Evolutionary conservation across 2,888 invertebrate genomes (phyloP), one percentile per base, ranked within the genome.

Genomic region (Eucriotettix oculatus): DNA sequence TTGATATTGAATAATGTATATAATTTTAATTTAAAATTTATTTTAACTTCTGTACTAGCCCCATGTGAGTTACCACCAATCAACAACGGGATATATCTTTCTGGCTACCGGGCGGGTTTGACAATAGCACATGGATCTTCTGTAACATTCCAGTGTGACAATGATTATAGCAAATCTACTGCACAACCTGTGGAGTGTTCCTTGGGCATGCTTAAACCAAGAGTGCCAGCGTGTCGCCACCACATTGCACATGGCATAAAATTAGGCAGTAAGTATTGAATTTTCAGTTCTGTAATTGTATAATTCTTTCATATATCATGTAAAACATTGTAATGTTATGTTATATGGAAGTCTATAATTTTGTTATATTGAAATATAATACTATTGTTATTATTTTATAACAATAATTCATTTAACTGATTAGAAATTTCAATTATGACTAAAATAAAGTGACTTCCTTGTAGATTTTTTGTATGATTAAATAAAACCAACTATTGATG

Each of bases 91-190:
- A 79, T 81, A n/a, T 87, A 87, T 71, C 79, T 86, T 69, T 83
- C 79, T 0, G 90, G 90, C 0, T 90, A 90, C 73, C 76, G 89
- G 54, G 80, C 86, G 1, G 90, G 90, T 0, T 77, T 90, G 9
- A 88, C 86, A 0, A 88, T 91, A 40, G 86, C 87, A 0, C 89
- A 90, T 68, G 90, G 87, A 0, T 86, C 88, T 0, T 83, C 83
- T 1, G 87, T 91, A 10, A 80, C 79, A 62, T 86, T 85, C 63
- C 84, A 85, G 58, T 88, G 88, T 66, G 85, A 86, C 69, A 68
- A 71, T 66, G 69, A 79, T 68, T 73, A 71, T 64, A 68, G 69
- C 44, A 71, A 71, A 60, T 68, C 68, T 42, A 70, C 71, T 16
- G 65, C 67, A 10, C 69, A 80, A 7, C 80, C 83, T 0, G 75